Conservation (phyloP, 2,797 vertebrate species). For the Tapirus indicus region DNA sequence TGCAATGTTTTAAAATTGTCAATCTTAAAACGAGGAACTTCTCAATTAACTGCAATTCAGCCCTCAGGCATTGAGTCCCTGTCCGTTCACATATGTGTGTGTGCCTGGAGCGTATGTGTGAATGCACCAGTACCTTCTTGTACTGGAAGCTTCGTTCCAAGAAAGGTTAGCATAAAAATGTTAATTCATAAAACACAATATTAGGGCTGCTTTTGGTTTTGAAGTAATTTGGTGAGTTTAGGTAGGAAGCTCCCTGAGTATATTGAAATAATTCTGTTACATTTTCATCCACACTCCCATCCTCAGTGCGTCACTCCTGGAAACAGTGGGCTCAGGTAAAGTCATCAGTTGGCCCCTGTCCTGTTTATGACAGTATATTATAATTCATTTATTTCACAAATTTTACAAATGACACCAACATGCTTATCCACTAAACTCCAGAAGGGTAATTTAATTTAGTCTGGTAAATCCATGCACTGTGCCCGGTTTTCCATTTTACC, state of each 20-base stretch:
- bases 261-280: neutral
- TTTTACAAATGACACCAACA: neutral
- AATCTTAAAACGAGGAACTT: neutral
- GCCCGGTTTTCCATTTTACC: neutral
- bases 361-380: neutral
- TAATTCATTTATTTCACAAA: neutral
- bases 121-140: neutral
- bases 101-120: neutral
- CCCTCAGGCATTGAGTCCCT: neutral
- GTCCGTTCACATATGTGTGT: neutral
- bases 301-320: neutral
- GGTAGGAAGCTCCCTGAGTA: neutral
- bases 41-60: neutral
- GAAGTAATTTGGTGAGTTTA: neutral
- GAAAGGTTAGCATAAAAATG: neutral
- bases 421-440: neutral
- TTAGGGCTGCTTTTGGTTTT: neutral
- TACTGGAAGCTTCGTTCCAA: neutral
- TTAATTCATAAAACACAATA: neutral
- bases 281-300: neutral
- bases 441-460: neutral
- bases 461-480: neutral
- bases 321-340: neutral
- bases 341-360: neutral
- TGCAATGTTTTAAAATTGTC: neutral